A percentile compares a stretch with the other conserved stretches of the same genome.
These are phyloP conservation scores for Sebastes melanostomus DNA, from an alignment of 2,797 vertebrate species.

Conservation along the genomic window DNA sequence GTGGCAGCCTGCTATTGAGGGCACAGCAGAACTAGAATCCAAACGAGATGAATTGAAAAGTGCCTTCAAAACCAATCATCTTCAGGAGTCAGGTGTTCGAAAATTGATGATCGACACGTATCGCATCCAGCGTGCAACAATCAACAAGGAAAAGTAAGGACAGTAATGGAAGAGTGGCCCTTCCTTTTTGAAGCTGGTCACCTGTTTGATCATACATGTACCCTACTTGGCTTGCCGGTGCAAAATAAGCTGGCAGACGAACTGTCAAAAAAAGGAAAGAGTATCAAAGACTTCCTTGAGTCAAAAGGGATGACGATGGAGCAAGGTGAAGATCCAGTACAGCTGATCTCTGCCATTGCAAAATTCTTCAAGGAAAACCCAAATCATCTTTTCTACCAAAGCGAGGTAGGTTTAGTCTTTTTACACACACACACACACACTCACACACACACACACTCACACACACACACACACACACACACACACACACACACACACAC, in stretches of 20 bases:
- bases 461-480: too few relatives aligned
- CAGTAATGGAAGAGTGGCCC: neutral
- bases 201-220: neutral
- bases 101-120: neutral
- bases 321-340: neutral
- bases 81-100: neutral
- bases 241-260: neutral
- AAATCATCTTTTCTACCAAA: neutral
- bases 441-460: too few relatives aligned
- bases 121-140: neutral
- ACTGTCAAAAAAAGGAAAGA: neutral
- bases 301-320: neutral
- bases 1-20: constrained; percentile 19
- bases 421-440: too few relatives aligned
- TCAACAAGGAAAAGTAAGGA: neutral
- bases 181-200: constrained; percentile 6
- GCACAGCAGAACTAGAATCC: neutral
- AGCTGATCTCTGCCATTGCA: neutral
- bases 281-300: neutral
- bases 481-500: too few relatives aligned
- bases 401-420: neutral
- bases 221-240: neutral
- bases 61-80: constrained; percentile 2
- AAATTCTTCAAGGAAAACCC: neutral
- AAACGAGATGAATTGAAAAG: constrained; percentile 13